Evolutionary conservation across 1,140 invertebrate species (phyloP), one percentile per base, ranked within the genome.

Genomic region (Luehdorfia chinensis): DNA sequence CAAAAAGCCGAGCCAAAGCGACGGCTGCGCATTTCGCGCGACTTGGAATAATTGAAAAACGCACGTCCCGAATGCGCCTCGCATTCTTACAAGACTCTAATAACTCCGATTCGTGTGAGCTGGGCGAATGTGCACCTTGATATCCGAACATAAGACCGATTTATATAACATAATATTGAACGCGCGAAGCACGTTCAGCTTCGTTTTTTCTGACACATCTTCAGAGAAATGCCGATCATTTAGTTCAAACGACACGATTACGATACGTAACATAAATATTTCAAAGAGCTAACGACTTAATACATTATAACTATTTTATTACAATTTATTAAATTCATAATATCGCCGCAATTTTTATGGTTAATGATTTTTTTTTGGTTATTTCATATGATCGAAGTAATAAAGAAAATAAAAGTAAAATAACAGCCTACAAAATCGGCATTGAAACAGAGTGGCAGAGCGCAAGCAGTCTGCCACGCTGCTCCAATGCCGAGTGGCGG

Each of bases 1-100:
- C 21, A 30, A 43, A 43, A 43, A 50, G 33, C 41, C 41, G 48
- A 52, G 25, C 43, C 49, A 45, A 47, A 43, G 27, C 39, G 48
- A 30, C 55, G 46, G 49, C 45, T 34, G 37, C 49, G 58, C 49
- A 64, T 68, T 74, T 74, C 65, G 66, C 68, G 72, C 69, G 59
- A 65, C 68, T 73, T 65, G 65, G 60, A 66, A 73, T 75, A 71
- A 75, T 73, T 66, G 63, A 76, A 76, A 76, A 76, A 76, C 59
- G 60, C 59, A 59, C 59, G 58, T 68, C 67, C 66, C 57, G 59
- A 67, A 69, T 70, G 64, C 56, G 66, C 61, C 27, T 52, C 52
- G 73, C 49, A 76, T 76, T 74, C 66, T 71, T 76, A 74, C 70
- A 67, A 74, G 70, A 46, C 56, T 74, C 67, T 74, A 67, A 69